Evolutionary conservation across 1,140 invertebrate genomes (phyloP).

Genomic region (Eupristina koningsbergeri): DNA sequence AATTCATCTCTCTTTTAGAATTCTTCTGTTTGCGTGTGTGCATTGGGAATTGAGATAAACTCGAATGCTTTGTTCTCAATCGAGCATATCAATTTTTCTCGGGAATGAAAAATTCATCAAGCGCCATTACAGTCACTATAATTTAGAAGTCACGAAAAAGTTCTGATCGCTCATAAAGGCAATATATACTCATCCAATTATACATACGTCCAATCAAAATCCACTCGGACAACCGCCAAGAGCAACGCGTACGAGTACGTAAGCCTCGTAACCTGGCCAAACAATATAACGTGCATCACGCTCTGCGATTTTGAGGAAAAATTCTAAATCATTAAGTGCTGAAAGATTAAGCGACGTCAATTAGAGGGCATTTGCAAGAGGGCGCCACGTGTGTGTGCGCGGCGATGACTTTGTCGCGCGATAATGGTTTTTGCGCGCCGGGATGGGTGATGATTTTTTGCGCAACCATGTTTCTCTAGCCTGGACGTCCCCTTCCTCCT

Average conservation of each 20-base stretch:
- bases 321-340: background rate
- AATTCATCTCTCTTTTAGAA: background rate
- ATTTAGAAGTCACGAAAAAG: slow-evolving; percentile 8
- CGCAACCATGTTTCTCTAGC: background rate
- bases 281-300: background rate
- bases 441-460: background rate
- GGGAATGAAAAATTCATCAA: slow-evolving; percentile 8
- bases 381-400: background rate
- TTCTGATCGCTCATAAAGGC: background rate
- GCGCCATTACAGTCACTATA: background rate
- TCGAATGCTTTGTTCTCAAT: background rate
- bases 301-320: background rate
- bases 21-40: too few relatives aligned
- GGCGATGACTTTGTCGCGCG: slow-evolving; percentile 16
- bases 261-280: too few relatives aligned
- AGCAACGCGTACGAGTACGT: slow-evolving; percentile 5
- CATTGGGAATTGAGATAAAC: too few relatives aligned
- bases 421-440: slow-evolving; percentile 21
- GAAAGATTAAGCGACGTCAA: slow-evolving; percentile 20
- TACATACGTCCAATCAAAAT: slow-evolving; percentile 24
- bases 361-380: slow-evolving; percentile 10
- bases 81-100: background rate
- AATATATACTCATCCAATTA: background rate
- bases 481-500: background rate
- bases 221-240: background rate